phyloP scores from a whole-genome alignment of 2,113 vertebrate genomes.

The Ceyx melanurus region DNA sequence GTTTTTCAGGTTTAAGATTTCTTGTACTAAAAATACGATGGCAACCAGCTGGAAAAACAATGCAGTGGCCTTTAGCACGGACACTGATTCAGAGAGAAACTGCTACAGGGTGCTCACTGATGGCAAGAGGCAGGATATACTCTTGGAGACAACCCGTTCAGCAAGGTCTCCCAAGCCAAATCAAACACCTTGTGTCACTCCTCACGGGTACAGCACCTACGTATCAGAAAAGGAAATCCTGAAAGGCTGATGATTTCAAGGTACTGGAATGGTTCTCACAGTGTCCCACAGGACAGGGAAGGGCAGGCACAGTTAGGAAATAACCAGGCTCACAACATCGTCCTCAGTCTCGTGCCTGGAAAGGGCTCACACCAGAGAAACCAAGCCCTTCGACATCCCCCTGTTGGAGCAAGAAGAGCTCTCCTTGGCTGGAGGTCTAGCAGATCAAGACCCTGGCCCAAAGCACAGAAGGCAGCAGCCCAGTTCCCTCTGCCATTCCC shows the following conservation, averaged over 20 bases:
- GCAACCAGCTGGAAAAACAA: not conserved
- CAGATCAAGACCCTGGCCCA: not conserved
- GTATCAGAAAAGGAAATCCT: not conserved
- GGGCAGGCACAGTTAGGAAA: accelerated
- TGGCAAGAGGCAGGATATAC: not conserved
- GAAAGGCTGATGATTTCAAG: not conserved
- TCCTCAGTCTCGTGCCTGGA: accelerated
- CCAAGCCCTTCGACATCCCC: not conserved
- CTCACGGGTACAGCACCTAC: accelerated
- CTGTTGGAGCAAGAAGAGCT: not conserved
- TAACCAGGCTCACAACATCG: accelerated
- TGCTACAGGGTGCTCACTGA: not conserved
- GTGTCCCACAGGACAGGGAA: not conserved
- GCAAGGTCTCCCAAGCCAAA: not conserved
- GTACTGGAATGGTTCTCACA: not conserved
- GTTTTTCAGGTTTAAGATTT: not conserved
- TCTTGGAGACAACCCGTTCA: not conserved
- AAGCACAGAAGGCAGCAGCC: not conserved
- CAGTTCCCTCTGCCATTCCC: not conserved
- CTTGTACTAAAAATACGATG: not conserved
- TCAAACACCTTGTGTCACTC: not conserved
- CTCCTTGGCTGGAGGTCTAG: not conserved
- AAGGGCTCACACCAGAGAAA: not conserved
- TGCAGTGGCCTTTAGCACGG: not conserved
- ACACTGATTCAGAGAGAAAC: not conserved